Percentiles rank a stretch among this genome's conserved stretches.
These are phyloP conservation scores for Conger conger DNA, from an alignment of 2,113 vertebrate species.

Conservation along the genomic window DNA sequence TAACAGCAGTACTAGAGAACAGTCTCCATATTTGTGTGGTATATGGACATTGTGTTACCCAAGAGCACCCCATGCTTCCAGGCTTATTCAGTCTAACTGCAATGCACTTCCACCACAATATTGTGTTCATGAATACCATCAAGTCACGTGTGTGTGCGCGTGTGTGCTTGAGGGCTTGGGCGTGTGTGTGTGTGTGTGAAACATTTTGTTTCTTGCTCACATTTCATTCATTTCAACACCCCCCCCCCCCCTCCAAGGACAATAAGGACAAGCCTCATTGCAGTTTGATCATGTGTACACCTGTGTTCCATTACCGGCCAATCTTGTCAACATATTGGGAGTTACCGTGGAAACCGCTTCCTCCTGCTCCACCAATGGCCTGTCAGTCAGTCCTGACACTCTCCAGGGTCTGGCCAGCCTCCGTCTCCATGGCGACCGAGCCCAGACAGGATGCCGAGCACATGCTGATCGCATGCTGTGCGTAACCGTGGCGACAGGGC, in stretches of 20 bases:
- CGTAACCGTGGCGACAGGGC: neutral
- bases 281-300: neutral
- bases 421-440: neutral
- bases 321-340: neutral
- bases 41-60: no score
- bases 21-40: no score
- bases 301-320: neutral
- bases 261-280: neutral
- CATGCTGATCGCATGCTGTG: neutral
- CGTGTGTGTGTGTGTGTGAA: no score
- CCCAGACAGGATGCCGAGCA: neutral
- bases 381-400: neutral
- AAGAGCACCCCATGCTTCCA: no score
- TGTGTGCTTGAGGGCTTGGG: no score
- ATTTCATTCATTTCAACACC: neutral
- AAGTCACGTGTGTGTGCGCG: neutral
- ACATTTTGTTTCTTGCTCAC: neutral
- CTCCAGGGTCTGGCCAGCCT: neutral
- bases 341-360: neutral
- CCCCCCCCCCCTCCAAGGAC: neutral
- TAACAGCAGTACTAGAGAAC: neutral
- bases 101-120: neutral
- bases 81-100: neutral
- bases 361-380: neutral
- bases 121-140: neutral